Conservation (phyloP, 2,113 vertebrate genomes). For the Dipodomys spectabilis region DNA sequence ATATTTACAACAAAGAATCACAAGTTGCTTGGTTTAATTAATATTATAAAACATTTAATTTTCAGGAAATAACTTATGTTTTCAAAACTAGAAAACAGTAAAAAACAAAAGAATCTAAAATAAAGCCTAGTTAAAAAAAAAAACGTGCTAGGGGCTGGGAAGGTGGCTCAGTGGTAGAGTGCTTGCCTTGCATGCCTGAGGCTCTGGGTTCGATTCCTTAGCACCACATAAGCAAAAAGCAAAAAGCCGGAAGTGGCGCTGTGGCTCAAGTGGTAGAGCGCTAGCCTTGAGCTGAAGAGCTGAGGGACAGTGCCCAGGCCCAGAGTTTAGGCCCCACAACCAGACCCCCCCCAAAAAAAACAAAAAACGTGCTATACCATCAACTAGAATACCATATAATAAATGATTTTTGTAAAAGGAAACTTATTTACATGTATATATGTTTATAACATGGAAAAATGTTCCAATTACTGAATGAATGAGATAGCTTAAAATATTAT, state of each 20-base stretch:
- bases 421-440: slow-evolving; percentile 28
- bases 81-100: slow-evolving; percentile 28
- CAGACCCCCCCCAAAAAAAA: too few species aligned
- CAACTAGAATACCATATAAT: slow-evolving; percentile 4
- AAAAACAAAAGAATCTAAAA: slow-evolving; percentile 3
- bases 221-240: too few species aligned
- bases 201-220: too few species aligned
- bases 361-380: too few species aligned
- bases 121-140: neutral
- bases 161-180: too few species aligned
- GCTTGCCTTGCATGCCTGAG: too few species aligned
- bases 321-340: too few species aligned
- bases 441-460: too few species aligned
- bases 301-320: too few species aligned
- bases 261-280: too few species aligned
- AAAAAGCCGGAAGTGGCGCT: too few species aligned
- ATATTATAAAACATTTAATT: slow-evolving; percentile 37
- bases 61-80: slow-evolving; percentile 4
- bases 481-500: slow-evolving; percentile 7
- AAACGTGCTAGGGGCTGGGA: neutral
- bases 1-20: slow-evolving; percentile 21
- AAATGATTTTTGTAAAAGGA: slow-evolving; percentile 28
- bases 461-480: slow-evolving; percentile 17
- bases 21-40: slow-evolving; percentile 33
- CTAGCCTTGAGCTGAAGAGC: too few species aligned